Conservation (phyloP, 2,888 invertebrate genomes). For the Ommatoiulus sabulosus region DNA sequence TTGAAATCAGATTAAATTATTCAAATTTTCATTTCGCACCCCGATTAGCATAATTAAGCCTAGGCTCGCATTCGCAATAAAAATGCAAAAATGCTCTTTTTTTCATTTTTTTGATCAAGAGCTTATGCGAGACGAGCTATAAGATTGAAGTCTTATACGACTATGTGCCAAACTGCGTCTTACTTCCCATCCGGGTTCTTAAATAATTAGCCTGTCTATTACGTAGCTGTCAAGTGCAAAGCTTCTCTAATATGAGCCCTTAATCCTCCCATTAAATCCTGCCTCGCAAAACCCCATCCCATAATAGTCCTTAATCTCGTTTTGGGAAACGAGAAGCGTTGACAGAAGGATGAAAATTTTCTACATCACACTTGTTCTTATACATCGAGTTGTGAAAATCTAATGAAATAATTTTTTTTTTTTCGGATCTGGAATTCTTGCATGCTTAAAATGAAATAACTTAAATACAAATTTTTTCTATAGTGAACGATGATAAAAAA, state of each 20-base stretch:
- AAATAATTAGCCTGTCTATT: conserved; percentile 34
- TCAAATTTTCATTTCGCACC: conserved; percentile 13
- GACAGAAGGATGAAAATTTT: neutral
- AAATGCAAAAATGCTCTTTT: neutral
- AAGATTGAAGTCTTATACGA: neutral
- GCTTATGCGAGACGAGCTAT: neutral
- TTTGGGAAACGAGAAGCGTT: neutral
- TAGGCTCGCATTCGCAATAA: neutral
- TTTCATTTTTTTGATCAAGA: conserved; percentile 16
- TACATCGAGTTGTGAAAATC: no score
- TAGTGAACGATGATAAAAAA: no score
- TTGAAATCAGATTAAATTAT: conserved; percentile 27
- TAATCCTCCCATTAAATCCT: conserved; percentile 21
- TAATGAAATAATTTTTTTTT: no score
- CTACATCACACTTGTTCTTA: no score
- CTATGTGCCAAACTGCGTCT: neutral
- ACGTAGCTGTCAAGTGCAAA: conserved; percentile 34
- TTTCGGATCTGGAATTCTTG: no score
- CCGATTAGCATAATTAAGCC: neutral
- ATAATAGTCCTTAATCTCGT: conserved; percentile 14
- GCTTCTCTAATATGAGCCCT: conserved; percentile 27
- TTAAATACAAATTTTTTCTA: no score
- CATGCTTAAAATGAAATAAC: no score
- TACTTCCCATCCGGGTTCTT: conserved; percentile 30
- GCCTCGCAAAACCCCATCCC: neutral